Conservation (phyloP, 2,113 vertebrate species). For the Pantherophis guttatus region DNA sequence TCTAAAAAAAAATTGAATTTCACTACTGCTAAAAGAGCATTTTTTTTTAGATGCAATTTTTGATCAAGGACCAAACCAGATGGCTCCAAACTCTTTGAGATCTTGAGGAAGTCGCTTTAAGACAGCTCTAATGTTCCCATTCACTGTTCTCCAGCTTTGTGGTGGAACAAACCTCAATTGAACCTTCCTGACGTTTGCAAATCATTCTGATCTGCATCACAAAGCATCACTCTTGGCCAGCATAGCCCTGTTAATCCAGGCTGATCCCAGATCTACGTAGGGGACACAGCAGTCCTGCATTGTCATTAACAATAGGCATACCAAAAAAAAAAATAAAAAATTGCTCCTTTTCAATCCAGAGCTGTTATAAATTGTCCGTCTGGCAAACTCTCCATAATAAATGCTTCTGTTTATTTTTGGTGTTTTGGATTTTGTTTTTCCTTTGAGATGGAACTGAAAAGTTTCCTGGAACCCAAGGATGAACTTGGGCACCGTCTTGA, state of each 20-base stretch:
- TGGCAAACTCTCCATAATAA: not conserved
- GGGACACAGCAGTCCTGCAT: not conserved
- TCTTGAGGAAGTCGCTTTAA: not conserved
- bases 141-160: not conserved
- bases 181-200: not conserved
- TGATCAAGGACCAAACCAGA: not conserved
- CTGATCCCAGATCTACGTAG: not conserved
- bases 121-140: not conserved
- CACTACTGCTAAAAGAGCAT: too few relatives aligned
- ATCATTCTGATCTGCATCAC: not conserved
- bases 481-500: not conserved
- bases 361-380: constrained; percentile 7
- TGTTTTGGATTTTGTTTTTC: not conserved
- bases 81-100: not conserved
- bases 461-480: not conserved
- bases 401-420: not conserved
- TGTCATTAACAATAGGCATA: too few relatives aligned
- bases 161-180: not conserved
- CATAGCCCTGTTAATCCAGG: not conserved
- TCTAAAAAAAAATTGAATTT: too few relatives aligned
- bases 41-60: not conserved
- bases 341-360: not conserved
- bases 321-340: not conserved
- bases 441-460: not conserved
- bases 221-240: not conserved